Base-by-base conservation (phyloP, 2,797 vertebrate genomes). In the Onychomys leucogaster region DNA sequence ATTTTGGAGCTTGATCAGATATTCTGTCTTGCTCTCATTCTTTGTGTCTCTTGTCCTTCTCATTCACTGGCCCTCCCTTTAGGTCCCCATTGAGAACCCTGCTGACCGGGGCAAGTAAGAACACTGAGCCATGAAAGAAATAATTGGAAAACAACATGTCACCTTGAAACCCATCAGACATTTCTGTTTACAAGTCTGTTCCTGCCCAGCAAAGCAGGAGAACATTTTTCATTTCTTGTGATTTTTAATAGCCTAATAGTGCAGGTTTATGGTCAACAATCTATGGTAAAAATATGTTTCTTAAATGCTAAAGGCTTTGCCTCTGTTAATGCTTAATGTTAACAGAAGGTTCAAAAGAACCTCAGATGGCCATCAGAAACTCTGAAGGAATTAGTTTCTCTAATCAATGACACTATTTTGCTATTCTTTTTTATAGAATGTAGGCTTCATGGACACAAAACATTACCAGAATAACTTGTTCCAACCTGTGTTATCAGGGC, bases 91-190 rank as follows among this genome's bases (percentile, higher is more conserved):
- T n/a, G n/a, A n/a, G n/a, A n/a, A n/a, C n/a, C n/a, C n/a, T n/a
- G n/a, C n/a, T n/a, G n/a, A n/a, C n/a, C n/a, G n/a, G n/a, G n/a
- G n/a, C n/a, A n/a, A n/a, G n/a, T n/a, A n/a, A 34, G 55, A 89
- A 89, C 19, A 89, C 32, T 46, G 16, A 4, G 1, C 17, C 78
- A 86, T 77, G 78, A 86, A 59, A 97, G 87, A 95, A 25, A 81
- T 97, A 89, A 96, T 57, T 94, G 75, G 94, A 97, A 98, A 96
- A 78, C 2, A n/a, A 87, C 65, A 94, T 93, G 91, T 95, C 96
- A 96, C 95, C 90, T 97, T 97, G 78, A 97, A 87, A 95, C 3
- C 11, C 57, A 88, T 94, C n/a, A 96, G 67, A 90, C 92, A 96
- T 8, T 96, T 87, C 86, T 94, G 49, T 93, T 96, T 95, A 82